Base-by-base conservation (phyloP, 2,113 vertebrate genomes). In the Hippotragus niger region DNA sequence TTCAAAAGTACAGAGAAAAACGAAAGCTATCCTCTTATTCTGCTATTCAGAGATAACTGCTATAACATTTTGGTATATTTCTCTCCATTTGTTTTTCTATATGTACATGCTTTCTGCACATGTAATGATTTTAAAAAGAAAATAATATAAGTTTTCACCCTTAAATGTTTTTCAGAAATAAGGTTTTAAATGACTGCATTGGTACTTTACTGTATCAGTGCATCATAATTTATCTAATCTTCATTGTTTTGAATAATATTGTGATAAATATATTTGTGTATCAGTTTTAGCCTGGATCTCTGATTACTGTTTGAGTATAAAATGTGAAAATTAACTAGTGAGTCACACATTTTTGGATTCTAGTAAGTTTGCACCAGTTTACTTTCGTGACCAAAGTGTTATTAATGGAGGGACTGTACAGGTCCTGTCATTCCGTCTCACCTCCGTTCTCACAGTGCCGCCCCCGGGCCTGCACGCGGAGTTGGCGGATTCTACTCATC, bases 381-480 rank as follows among this genome's bases (percentile, higher is more conserved):
- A 31, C 33, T 60, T 62, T 91, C 16, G 25, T 21, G 76, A 10
- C 36, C 14, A 4, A 19, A 8, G 6, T 29, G 2, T 45, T 3
- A 7, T 7, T 4, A 3, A 5, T 12, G 60, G 50, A 33, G 31
- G 47, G 27, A 3, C 36, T 33, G 23, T 19, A 7, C 12, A 58
- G 50, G 36, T 12, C 6, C 1, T 83, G 52, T n/a, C 10, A 0
- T 2, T 47, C 15, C 36, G 3, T 2, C 33, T 36, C 16, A 9
- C 45, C 27, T 33, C 19, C 7, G 9, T 15, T 2, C 9, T 3
- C 16, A 6, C 13, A 0, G 31, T 5, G 13, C 78, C 40, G 19
- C 2, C 2, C 2, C 17, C 1, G 2, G 21, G 43, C n/a, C 10
- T 5, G 0, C 15, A 1, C 8, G 0, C 0, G 11, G 5, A 1